A percentile compares a stretch with the other conserved stretches of the same genome.
Conservation (phyloP, 2,113 vertebrate genomes). For the Chauna torquata region DNA sequence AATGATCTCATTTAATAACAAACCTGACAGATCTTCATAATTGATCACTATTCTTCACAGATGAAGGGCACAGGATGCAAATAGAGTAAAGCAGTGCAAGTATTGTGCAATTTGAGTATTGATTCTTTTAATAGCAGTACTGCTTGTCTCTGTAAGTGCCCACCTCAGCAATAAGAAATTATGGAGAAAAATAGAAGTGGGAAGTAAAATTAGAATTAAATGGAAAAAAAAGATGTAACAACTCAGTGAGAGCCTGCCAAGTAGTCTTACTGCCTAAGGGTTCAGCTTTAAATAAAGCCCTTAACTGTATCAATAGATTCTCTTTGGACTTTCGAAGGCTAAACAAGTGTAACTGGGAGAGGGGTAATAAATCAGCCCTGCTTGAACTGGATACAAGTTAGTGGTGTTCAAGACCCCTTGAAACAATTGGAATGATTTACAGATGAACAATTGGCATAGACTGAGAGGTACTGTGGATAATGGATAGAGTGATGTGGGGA, state of each 20-base stretch:
- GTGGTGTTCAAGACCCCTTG: not conserved
- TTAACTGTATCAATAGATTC: not conserved
- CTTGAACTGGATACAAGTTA: not conserved
- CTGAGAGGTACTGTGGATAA: not conserved
- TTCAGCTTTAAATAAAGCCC: not conserved
- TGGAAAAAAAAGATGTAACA: not conserved
- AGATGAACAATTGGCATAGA: not conserved
- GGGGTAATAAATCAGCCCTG: not conserved
- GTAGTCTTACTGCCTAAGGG: not conserved
- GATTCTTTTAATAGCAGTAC: slow-evolving; percentile 38
- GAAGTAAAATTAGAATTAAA: slow-evolving; percentile 34
- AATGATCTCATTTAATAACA: slow-evolving; percentile 39
- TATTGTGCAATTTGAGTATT: slow-evolving; percentile 35
- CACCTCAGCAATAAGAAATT: slow-evolving; percentile 58
- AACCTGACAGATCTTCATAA: slow-evolving; percentile 56
- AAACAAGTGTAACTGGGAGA: not conserved
- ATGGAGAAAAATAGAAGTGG: not conserved
- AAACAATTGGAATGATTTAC: not conserved
- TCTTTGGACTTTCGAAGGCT: not conserved
- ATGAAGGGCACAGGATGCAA: slow-evolving; percentile 53
- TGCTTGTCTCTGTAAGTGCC: slow-evolving; percentile 21
- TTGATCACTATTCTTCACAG: slow-evolving; percentile 19
- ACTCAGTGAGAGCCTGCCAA: not conserved
- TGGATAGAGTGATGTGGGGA: not conserved
- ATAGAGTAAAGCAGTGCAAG: not conserved